Evolutionary conservation across 1,140 invertebrate species (phyloP).

Genomic region (Apis florea): DNA sequence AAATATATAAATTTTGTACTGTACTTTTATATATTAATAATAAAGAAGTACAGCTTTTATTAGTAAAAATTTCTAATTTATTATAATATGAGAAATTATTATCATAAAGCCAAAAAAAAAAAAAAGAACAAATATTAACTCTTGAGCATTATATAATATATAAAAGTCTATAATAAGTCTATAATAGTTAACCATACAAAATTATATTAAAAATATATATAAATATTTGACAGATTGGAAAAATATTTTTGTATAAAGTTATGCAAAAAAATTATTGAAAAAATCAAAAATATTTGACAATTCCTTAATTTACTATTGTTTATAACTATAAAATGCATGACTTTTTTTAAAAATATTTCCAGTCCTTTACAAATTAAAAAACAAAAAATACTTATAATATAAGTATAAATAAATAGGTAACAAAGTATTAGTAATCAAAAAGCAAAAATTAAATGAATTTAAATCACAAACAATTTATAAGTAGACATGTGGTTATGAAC

Average conservation of each 20-base stretch:
- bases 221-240: constrained; percentile 10
- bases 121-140: neutral
- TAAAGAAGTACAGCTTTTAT: constrained; percentile 14
- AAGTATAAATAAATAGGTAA: constrained; percentile 6
- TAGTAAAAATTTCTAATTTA: constrained; percentile 14
- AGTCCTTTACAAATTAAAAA: constrained; percentile 11
- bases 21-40: neutral
- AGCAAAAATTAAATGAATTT: neutral
- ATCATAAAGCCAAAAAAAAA: neutral
- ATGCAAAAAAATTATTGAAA: neutral
- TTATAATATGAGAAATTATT: neutral
- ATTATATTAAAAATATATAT: constrained; percentile 4
- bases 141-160: constrained; percentile 7
- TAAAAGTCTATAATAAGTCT: constrained; percentile 22
- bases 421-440: neutral
- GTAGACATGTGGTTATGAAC: constrained; percentile 7
- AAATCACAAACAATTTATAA: constrained; percentile 13
- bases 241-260: neutral
- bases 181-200: neutral
- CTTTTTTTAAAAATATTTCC: constrained; percentile 11
- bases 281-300: constrained; percentile 12
- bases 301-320: constrained; percentile 9
- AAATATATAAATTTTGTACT: constrained; percentile 14
- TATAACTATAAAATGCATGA: constrained; percentile 28
- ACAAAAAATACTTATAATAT: neutral